Evolutionary conservation across 2,888 invertebrate species (phyloP).

Genomic region (Chrysotoxum bicinctum): DNA sequence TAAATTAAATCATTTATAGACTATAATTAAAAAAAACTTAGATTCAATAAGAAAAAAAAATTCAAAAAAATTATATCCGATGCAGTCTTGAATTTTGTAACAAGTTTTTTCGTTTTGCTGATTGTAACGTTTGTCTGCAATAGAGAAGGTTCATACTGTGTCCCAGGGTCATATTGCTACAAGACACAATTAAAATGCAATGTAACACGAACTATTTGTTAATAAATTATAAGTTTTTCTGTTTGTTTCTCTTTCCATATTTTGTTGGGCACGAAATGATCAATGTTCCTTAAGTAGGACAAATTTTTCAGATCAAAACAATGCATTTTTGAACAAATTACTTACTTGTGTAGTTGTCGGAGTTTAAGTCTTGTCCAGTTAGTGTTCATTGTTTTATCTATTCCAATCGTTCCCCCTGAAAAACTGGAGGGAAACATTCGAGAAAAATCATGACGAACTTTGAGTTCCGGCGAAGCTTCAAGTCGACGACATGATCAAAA

Average conservation of each 20-base stretch:
- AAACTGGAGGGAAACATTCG: not conserved
- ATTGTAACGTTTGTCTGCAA: conserved; percentile 9
- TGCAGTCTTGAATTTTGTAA: conserved; percentile 12
- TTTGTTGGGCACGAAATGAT: conserved; percentile 2
- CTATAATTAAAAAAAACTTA: not conserved
- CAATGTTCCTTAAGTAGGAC: conserved; percentile 27
- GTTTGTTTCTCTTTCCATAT: not conserved
- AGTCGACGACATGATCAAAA: conserved; percentile 1
- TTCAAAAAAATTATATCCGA: not conserved
- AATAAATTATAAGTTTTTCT: conserved; percentile 32
- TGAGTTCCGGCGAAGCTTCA: not conserved
- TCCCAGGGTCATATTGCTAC: conserved; percentile 33
- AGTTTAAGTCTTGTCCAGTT: not conserved
- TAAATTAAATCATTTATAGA: not conserved
- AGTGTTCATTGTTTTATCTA: not conserved
- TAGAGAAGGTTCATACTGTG: not conserved
- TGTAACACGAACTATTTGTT: conserved; percentile 65
- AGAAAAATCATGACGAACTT: conserved; percentile 20
- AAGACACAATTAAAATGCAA: conserved; percentile 53
- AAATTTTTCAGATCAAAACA: conserved; percentile 19
- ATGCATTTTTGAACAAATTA: conserved; percentile 27
- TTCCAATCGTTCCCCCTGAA: not conserved
- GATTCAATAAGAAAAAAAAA: not conserved
- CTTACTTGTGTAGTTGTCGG: not conserved
- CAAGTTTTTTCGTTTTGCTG: not conserved